Evolutionary conservation across 2,113 vertebrate species (phyloP).

Genomic region (Cheilinus undulatus): DNA sequence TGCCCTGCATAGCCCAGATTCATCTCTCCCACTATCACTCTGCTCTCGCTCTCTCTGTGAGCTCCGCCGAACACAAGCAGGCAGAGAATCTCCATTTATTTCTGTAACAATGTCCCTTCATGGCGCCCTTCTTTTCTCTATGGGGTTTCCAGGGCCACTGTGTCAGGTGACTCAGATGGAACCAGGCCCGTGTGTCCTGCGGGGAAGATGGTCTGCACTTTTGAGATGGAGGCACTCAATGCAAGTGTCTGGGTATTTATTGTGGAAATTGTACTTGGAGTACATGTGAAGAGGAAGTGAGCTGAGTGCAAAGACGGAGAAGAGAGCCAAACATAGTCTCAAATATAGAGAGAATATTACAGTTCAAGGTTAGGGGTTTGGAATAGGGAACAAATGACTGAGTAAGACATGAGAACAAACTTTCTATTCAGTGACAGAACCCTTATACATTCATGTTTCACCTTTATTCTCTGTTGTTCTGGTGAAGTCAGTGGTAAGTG

Average conservation of each 20-base stretch:
- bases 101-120: conserved; percentile 74
- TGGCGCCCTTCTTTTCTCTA: conserved; percentile 50
- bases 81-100: conserved; percentile 84
- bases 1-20: conserved; percentile 44
- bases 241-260: conserved; percentile 29
- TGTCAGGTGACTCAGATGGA: conserved; percentile 77
- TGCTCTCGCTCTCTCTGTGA: conserved; percentile 42
- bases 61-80: conserved; percentile 79
- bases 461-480: too few species aligned
- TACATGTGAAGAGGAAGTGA: too few species aligned
- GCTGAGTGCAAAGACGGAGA: too few species aligned
- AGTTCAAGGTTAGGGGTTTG: background rate
- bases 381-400: background rate
- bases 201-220: conserved; percentile 67
- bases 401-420: too few species aligned
- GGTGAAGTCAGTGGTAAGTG: too few species aligned
- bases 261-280: too few species aligned
- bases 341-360: background rate
- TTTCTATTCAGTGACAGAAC: too few species aligned
- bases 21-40: conserved; percentile 50
- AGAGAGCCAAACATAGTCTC: too few species aligned
- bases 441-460: too few species aligned
- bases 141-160: conserved; percentile 79
- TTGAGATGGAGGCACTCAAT: conserved; percentile 62
- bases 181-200: conserved; percentile 63